Base-by-base conservation (phyloP, 2,797 vertebrate genomes). In the Loris lydekkerianus region DNA sequence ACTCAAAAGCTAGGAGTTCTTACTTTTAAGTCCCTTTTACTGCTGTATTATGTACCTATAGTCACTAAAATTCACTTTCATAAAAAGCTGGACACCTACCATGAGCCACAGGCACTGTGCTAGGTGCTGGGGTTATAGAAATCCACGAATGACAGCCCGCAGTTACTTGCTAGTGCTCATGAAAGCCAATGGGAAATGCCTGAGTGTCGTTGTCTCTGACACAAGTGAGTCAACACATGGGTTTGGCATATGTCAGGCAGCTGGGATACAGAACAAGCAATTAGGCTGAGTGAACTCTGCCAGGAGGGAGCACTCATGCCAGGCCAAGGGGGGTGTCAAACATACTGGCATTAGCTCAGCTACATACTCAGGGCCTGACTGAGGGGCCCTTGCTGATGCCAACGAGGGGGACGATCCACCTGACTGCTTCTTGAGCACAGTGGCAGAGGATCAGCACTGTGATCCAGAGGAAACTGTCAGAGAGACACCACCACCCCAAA, bases 221-320 rank as follows among this genome's bases (percentile, higher is more conserved):
- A 93, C 63, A 34, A 96, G 34, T 6, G 69, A 96, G 73, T 94
- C 97, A 94, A 86, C 96, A 89, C 95, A 95, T 97, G 85, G 34
- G 77, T 67, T 83, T 97, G 97, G 94, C 93, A 97, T 43, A 82
- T 80, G 86, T 70, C 93, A 90, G 90, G 93, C 83, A 96, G 95
- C 94, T 96, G 91, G 83, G 90, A 96, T 77, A 97, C 73, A 97
- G 98, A 97, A 94, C 85, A 60, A 72, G 46, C 96, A 93, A 96
- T 97, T 95, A 98, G 80, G 84, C 43, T 91, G 25, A 56, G 89
- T 20, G 1, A 96, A 86, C 75, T 86, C 91, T 76, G 5, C 91
- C 75, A 95, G 63, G 69, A 97, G 96, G 34, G 89, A 97, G 27
- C 0, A 5, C 34, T 34, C 1, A 5, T 87, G 95, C 94, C 97